Evolutionary conservation across 2,113 vertebrate genomes (phyloP), one percentile per base, ranked within the genome.

Genomic region (Apus apus): DNA sequence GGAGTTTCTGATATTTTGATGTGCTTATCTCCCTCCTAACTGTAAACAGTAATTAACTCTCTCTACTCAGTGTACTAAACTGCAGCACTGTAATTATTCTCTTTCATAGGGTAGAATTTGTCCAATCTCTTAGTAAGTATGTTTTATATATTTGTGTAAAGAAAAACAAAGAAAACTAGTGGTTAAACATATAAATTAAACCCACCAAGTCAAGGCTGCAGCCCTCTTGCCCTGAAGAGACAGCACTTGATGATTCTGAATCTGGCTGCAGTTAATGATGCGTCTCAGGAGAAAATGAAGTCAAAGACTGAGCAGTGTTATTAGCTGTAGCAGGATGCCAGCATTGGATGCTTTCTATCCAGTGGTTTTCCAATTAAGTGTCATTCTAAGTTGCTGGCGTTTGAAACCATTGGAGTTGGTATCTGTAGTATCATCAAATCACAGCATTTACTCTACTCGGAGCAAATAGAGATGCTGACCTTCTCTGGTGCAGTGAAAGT

Each of bases 31-130:
- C 73, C 25, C 84, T 95, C 64, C 71, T 75, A 64, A 64, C 38
- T 10, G 8, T 54, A 97, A 97, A 85, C 77, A 89, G 65, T 87
- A 94, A 96, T 97, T 97, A 94, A 51, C 88, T 70, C 84, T 72
- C 74, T 68, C 70, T 76, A 11, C 56, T 93, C 72, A 58, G 84
- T 58, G 60, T 29, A 6, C 78, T 90, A 75, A 95, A 68, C 78
- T 51, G 71, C 34, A 91, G 60, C 76, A 36, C 87, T 96, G 61
- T 89, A 96, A 97, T 97, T 97, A 94, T 54, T 84, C 79, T 77
- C 77, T 96, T 93, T 60, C 66, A 74, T 38, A 79, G 85, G 84
- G 62, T 85, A 75, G 77, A 60, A 38, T 62, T 76, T 83, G 60
- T 54, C 78, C 66, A 51, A 17, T 92, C 51, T 78, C 90, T 72